Base-by-base conservation (phyloP, 2,888 invertebrate genomes). In the Trileptium ribeirensis region DNA sequence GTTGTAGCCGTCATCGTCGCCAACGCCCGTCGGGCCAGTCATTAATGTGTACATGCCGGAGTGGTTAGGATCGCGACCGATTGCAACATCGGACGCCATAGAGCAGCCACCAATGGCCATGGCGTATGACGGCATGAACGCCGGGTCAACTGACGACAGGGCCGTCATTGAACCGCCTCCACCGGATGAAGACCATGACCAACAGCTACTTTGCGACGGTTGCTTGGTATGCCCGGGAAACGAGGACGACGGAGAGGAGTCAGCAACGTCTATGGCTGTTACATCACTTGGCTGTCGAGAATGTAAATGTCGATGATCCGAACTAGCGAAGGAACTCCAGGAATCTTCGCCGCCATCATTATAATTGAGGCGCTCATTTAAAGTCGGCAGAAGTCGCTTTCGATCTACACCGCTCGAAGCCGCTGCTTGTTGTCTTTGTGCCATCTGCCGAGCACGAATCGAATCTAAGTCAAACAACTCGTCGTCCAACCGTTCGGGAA, bases 401-500 rank as follows among this genome's bases (percentile, higher is more conserved):
- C n/a, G n/a, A n/a, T n/a, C n/a, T n/a, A n/a, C n/a, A 51, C 51
- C 51, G 24, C 8, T 15, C 51, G 51, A 51, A 51, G 24, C 8
- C 8, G 8, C 24, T 8, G 8, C 51, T 51, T 24, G 8, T 15
- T 51, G 51, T 15, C 8, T 15, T 8, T 8, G 8, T 51, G 51
- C 51, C 24, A 24, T 51, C 8, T 51, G 24, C 8, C 8, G 8
- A 8, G 51, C 51, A 15, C 51, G 51, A 51, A 51, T 51, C 8
- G 8, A 15, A 15, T 8, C 8, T 51, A 51, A 75, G 74, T 87
- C 87, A 82, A 88, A 87, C 51, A 86, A 82, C 2, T 83, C 83
- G 0, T 81, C 77, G 19, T 85, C 79, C 82, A 87, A 83, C 36
- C 83, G 81, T 2, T 84, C 82, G 0, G 87, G 87, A 74, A 87